A percentile compares a stretch with the other conserved stretches of the same genome.
These are phyloP conservation scores for Pangasianodon hypophthalmus DNA, from an alignment of 2,113 vertebrate genomes.

Conservation along the genomic window DNA sequence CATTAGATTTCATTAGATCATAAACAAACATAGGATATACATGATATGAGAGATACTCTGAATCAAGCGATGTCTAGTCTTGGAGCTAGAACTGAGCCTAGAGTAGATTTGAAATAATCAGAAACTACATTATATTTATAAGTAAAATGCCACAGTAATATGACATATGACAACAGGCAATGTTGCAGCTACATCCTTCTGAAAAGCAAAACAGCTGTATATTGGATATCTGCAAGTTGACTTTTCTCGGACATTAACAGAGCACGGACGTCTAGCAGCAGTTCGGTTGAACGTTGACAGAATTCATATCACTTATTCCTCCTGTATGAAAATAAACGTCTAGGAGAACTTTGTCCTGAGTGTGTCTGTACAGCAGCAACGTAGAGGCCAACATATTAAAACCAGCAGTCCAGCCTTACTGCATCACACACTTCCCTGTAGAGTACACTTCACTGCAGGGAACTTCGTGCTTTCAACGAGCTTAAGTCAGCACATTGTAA, in stretches of 20 bases:
- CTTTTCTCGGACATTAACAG: slow-evolving; percentile 68
- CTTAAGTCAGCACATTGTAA: slow-evolving; percentile 44
- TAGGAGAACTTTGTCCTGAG: slow-evolving; percentile 73
- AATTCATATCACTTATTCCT: slow-evolving; percentile 60
- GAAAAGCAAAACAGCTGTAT: slow-evolving; percentile 64
- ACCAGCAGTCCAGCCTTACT: slow-evolving; percentile 34
- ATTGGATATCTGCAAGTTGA: slow-evolving; percentile 68
- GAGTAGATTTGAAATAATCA: slow-evolving; percentile 32
- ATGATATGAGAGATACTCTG: slow-evolving; percentile 29
- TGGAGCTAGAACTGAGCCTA: slow-evolving; percentile 34
- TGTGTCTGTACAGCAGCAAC: slow-evolving; percentile 66
- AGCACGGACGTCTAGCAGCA: slow-evolving; percentile 75
- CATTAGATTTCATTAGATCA: slow-evolving; percentile 26
- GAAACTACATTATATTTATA: slow-evolving; percentile 30
- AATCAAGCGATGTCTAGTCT: slow-evolving; percentile 37
- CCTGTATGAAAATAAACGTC: slow-evolving; percentile 74
- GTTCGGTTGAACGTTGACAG: slow-evolving; percentile 69
- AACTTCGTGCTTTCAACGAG: slow-evolving; percentile 31
- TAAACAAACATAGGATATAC: slow-evolving; percentile 45
- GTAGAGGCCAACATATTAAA: slow-evolving; percentile 51
- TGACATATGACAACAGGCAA: background rate
- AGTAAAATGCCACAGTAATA: slow-evolving; percentile 39
- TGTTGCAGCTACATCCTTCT: background rate
- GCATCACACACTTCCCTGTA: slow-evolving; percentile 33
- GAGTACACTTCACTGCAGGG: slow-evolving; percentile 22